Evolutionary conservation across 1,140 invertebrate species (phyloP).

Genomic region (Diorhabda carinulata): DNA sequence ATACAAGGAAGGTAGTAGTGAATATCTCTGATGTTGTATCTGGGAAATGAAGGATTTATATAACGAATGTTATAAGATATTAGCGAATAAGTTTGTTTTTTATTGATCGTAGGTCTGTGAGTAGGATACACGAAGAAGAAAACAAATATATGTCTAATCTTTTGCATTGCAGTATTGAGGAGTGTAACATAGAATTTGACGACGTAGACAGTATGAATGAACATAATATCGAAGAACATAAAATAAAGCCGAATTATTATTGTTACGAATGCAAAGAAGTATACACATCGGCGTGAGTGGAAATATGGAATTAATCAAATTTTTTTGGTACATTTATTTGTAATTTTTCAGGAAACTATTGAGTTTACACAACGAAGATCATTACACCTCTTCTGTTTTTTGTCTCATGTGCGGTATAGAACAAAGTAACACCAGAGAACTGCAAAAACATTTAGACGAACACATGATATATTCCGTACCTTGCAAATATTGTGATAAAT

Average conservation of each 20-base stretch:
- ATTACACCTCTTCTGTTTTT: slow-evolving; percentile 2
- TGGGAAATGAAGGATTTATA: too few species aligned
- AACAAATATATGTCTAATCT: neutral
- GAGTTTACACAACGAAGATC: neutral
- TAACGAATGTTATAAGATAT: too few species aligned
- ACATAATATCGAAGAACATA: slow-evolving; percentile 14
- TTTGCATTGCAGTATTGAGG: slow-evolving; percentile 4
- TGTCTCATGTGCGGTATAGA: slow-evolving; percentile 11
- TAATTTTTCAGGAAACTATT: slow-evolving; percentile 12
- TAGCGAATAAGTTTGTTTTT: too few species aligned
- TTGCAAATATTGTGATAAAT: slow-evolving; percentile 17
- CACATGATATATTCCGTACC: slow-evolving; percentile 10
- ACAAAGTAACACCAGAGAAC: neutral
- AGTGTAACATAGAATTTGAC: slow-evolving; percentile 10
- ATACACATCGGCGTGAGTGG: slow-evolving; percentile 5
- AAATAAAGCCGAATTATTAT: slow-evolving; percentile 4
- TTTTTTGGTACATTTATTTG: slow-evolving; percentile 5
- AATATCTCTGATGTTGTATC: too few species aligned
- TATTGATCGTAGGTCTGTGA: slow-evolving; percentile 1
- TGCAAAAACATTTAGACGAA: slow-evolving; percentile 11
- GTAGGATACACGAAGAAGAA: slow-evolving; percentile 9
- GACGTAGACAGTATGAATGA: slow-evolving; percentile 12
- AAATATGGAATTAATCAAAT: neutral
- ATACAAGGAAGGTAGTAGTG: too few species aligned
- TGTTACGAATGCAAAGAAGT: slow-evolving; percentile 12